Evolutionary conservation across 2,888 invertebrate genomes (phyloP).

Genomic region (Phrixothrix hirtus): DNA sequence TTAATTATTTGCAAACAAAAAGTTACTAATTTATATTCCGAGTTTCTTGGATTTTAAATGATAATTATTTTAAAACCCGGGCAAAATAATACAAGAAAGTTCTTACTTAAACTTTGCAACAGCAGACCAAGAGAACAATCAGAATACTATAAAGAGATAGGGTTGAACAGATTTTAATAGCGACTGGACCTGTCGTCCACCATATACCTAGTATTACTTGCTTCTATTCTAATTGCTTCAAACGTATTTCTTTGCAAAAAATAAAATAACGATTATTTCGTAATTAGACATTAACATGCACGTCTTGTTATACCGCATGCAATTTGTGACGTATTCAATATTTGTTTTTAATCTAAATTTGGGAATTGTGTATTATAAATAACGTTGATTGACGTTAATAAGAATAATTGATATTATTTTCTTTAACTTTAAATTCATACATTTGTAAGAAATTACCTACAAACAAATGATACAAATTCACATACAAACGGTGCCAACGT

Average conservation of each 20-base stretch:
- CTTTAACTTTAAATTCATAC: too few relatives aligned
- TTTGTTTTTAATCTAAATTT: too few relatives aligned
- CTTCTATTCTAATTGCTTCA: constrained; percentile 30
- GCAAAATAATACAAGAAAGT: constrained; percentile 38
- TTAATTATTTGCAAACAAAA: constrained; percentile 40
- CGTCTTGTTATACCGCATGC: too few relatives aligned
- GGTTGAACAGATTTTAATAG: constrained; percentile 6
- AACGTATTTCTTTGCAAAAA: constrained; percentile 3
- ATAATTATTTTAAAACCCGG: constrained; percentile 49
- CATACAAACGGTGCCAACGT: too few relatives aligned
- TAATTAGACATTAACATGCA: too few relatives aligned
- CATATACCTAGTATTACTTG: constrained; percentile 31
- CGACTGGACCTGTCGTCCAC: constrained; percentile 18
- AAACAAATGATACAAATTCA: too few relatives aligned
- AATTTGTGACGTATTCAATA: too few relatives aligned
- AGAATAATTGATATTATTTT: too few relatives aligned
- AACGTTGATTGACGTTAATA: too few relatives aligned
- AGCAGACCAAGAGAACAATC: constrained; percentile 25
- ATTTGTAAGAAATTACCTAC: too few relatives aligned
- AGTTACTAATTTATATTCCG: constrained; percentile 45
- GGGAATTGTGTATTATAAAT: too few relatives aligned
- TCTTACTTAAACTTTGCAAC: constrained; percentile 23
- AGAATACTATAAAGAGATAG: constrained; percentile 7
- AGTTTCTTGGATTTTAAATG: constrained; percentile 46
- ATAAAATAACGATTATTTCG: background rate